A percentile compares a stretch with the other conserved stretches of the same genome.
Evolutionary conservation across 2,888 invertebrate genomes (phyloP).

Genomic region (Leucoptera coffeella): DNA sequence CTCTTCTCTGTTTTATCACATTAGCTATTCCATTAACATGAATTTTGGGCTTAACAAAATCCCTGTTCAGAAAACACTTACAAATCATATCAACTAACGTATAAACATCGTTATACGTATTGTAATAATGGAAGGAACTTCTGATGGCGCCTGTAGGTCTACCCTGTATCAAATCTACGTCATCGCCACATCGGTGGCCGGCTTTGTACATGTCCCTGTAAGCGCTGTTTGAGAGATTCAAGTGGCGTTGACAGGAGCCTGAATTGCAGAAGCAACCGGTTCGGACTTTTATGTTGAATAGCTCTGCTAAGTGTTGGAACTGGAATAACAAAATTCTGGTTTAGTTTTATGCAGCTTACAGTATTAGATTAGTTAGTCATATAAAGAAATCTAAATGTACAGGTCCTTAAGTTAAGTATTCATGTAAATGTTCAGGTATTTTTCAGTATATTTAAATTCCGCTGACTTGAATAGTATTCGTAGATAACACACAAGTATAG

Average conservation of each 20-base stretch:
- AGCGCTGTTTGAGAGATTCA: constrained; percentile 62
- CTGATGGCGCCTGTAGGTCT: constrained; percentile 88
- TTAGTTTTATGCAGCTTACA: too few species aligned
- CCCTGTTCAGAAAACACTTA: constrained; percentile 61
- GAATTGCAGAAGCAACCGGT: constrained; percentile 97
- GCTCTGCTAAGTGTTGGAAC: constrained; percentile 83
- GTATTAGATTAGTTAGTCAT: too few species aligned
- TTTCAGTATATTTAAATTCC: too few species aligned
- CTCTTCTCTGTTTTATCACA: constrained; percentile 1
- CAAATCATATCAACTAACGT: constrained; percentile 66
- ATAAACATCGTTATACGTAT: constrained; percentile 65
- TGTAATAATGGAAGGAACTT: constrained; percentile 90
- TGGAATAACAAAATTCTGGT: constrained; percentile 24
- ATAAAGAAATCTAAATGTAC: too few species aligned
- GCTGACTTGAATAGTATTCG: too few species aligned
- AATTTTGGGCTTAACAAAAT: constrained; percentile 21
- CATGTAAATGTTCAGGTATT: too few species aligned
- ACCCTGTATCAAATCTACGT: constrained; percentile 77
- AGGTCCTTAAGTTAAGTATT: too few species aligned
- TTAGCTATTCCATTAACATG: too few species aligned
- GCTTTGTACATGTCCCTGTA: constrained; percentile 73
- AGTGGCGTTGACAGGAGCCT: constrained; percentile 83
- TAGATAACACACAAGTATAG: too few species aligned
- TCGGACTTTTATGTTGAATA: constrained; percentile 79
- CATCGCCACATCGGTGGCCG: constrained; percentile 90